Evolutionary conservation across 2,113 vertebrate species (phyloP).

Genomic region (Pachyramphus minor): DNA sequence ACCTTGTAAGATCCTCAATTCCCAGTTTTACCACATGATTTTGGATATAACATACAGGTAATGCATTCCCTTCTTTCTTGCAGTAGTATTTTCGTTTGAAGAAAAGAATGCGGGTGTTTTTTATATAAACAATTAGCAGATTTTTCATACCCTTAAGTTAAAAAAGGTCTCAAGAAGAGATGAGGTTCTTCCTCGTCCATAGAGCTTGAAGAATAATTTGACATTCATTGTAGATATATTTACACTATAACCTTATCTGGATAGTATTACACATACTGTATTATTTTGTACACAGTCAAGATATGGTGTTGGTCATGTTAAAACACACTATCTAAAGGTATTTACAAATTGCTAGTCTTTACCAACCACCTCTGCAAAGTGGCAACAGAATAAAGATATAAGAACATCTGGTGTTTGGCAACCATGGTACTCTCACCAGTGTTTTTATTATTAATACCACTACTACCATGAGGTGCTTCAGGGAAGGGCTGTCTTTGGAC

Average conservation of each 20-base stretch:
- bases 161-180: constrained; percentile 26
- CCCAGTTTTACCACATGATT: neutral
- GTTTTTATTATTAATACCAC: neutral
- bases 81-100: constrained; percentile 29
- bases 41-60: neutral
- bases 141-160: constrained; percentile 36
- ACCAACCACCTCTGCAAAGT: neutral
- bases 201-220: constrained; percentile 38
- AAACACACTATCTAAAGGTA: constrained; percentile 25
- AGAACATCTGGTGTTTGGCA: neutral
- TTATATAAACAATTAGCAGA: constrained; percentile 6
- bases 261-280: neutral
- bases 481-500: neutral
- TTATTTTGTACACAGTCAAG: constrained; percentile 15
- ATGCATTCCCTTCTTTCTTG: neutral
- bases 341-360: constrained; percentile 8
- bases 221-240: constrained; percentile 65
- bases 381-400: neutral
- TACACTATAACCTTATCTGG: constrained; percentile 52
- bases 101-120: neutral
- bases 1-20: neutral
- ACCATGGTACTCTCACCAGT: neutral
- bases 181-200: neutral
- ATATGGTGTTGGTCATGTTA: constrained; percentile 31
- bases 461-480: neutral